Percentiles rank a stretch among this genome's conserved stretches.
Evolutionary conservation across 2,797 vertebrate genomes (phyloP).

Genomic region (Crocidura indochinensis): DNA sequence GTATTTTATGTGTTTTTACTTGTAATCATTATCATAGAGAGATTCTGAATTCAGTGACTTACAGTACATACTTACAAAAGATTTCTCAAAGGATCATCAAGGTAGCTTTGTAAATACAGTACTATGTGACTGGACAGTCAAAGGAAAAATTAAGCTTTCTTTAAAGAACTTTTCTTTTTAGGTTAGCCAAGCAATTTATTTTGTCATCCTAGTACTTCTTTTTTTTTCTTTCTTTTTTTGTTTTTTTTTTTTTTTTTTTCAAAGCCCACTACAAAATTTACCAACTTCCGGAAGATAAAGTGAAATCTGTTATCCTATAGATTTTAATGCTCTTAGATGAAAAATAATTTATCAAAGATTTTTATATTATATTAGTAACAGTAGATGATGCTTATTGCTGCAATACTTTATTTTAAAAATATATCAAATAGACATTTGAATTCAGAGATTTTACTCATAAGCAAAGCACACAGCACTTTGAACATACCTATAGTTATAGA

Average conservation of each 20-base stretch:
- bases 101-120: neutral
- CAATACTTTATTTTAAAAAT: neutral
- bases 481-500: neutral
- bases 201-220: neutral
- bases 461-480: neutral
- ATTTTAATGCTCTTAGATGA: neutral
- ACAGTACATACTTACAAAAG: neutral
- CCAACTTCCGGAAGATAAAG: conserved; percentile 48
- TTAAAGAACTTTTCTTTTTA: conserved; percentile 29
- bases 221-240: conserved; percentile 60
- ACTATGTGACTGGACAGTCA: neutral
- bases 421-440: neutral
- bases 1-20: conserved; percentile 17
- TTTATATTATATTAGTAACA: too few relatives aligned
- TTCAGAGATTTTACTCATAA: conserved; percentile 26
- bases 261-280: conserved; percentile 45
- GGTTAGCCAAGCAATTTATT: conserved; percentile 33
- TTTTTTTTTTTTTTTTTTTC: conserved; percentile 53
- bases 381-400: too few relatives aligned
- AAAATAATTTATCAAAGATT: neutral
- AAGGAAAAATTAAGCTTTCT: conserved; percentile 41
- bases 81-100: neutral
- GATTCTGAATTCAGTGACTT: neutral
- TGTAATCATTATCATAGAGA: neutral
- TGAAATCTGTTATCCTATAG: conserved; percentile 22